Percentiles rank a stretch among this genome's conserved stretches.
phyloP scores from a whole-genome alignment of 2,113 vertebrate species.

The Caranx ignobilis region DNA sequence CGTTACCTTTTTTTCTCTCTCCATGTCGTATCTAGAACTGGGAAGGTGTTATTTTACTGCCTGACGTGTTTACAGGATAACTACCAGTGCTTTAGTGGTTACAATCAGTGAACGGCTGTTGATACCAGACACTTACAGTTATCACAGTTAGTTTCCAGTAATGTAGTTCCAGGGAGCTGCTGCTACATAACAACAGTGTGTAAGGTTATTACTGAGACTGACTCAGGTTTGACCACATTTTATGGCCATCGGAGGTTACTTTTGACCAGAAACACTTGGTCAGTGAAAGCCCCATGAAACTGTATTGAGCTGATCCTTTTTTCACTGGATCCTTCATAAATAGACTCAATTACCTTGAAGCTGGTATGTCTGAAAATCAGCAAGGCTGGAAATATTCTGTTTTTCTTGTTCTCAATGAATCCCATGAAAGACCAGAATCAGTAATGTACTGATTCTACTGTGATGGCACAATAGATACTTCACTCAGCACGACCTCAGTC shows the following conservation, averaged over 20 bases:
- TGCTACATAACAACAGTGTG: slow-evolving; percentile 5
- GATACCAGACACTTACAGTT: slow-evolving; percentile 10
- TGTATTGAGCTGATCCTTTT: neutral
- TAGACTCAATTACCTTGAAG: neutral
- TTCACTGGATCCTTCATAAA: neutral
- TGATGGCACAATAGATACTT: neutral
- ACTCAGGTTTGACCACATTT: slow-evolving; percentile 28
- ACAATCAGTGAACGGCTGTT: slow-evolving; percentile 10
- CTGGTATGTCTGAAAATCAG: neutral
- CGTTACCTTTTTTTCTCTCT: slow-evolving; percentile 20
- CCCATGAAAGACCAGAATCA: slow-evolving; percentile 47
- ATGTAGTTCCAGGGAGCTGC: slow-evolving; percentile 29
- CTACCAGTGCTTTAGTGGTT: slow-evolving; percentile 10
- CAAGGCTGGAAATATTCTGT: neutral
- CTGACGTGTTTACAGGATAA: slow-evolving; percentile 9
- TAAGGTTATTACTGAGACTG: neutral
- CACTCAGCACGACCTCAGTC: too few relatives aligned
- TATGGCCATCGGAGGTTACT: neutral
- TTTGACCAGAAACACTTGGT: neutral
- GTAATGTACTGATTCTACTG: neutral
- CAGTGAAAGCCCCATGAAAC: neutral
- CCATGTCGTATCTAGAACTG: slow-evolving; percentile 13
- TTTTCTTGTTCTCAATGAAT: slow-evolving; percentile 6
- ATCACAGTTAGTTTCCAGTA: neutral
- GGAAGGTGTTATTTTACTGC: slow-evolving; percentile 18